These are phyloP conservation scores for Drosophila stalkeri DNA, from an alignment of 2,888 invertebrate genomes.

Conservation along the genomic window DNA sequence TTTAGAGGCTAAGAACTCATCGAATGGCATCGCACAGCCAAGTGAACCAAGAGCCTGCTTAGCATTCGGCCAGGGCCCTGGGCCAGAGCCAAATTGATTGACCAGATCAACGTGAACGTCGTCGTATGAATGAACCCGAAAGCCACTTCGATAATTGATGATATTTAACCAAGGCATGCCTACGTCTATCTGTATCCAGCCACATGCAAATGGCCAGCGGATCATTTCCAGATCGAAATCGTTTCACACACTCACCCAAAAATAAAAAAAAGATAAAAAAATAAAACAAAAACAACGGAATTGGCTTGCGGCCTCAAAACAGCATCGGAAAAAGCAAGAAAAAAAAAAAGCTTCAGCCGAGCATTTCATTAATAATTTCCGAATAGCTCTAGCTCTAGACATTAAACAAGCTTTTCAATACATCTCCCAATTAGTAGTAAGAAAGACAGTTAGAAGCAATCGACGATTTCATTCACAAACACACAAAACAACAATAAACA, in stretches of 20 bases:
- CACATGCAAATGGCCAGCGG: slow-evolving; percentile 55
- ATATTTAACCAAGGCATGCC: slow-evolving; percentile 56
- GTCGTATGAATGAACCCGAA: slow-evolving; percentile 70
- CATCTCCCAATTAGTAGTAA: slow-evolving; percentile 42
- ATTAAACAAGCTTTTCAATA: slow-evolving; percentile 39
- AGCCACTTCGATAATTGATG: slow-evolving; percentile 70
- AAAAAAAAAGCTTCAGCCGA: slow-evolving; percentile 15
- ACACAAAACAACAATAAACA: neutral
- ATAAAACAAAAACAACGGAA: neutral
- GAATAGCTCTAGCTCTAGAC: slow-evolving; percentile 25
- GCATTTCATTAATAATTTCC: slow-evolving; percentile 70
- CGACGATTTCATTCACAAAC: slow-evolving; percentile 64
- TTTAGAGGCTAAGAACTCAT: slow-evolving; percentile 55
- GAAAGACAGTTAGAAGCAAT: slow-evolving; percentile 63
- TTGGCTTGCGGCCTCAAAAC: slow-evolving; percentile 49
- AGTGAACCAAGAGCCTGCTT: neutral
- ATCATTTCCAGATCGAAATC: slow-evolving; percentile 48
- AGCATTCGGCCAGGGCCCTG: slow-evolving; percentile 35
- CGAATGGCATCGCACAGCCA: neutral
- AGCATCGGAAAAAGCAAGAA: slow-evolving; percentile 18
- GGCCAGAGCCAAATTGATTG: slow-evolving; percentile 72
- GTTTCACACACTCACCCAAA: slow-evolving; percentile 69
- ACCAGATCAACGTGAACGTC: slow-evolving; percentile 61
- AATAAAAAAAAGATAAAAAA: neutral
- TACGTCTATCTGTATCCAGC: slow-evolving; percentile 33